Evolutionary conservation across 2,888 invertebrate genomes (phyloP), one percentile per base, ranked within the genome.

Genomic region (Bembecia ichneumoniformis): DNA sequence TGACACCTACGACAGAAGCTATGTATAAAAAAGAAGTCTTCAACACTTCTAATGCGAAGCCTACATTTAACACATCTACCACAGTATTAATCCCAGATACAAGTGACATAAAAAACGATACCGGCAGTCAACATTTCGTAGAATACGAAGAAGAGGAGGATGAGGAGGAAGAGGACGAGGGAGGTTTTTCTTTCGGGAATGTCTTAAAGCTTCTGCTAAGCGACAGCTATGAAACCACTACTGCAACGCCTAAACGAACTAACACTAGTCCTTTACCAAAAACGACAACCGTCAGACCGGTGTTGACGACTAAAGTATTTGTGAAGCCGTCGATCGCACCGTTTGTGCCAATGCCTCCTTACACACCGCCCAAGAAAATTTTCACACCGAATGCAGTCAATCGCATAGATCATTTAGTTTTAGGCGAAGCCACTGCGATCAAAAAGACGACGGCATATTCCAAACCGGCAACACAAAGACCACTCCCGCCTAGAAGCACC

Each of bases 191-290:
- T 0, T 84, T 92, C 17, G 90, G 90, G 49, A 90, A 87, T 60
- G 89, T 92, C 3, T 69, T 91, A 13, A 89, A 92, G 62, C 74
- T 91, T n/a, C 68, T 92, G 16, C 82, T 92, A 28, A 87, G 88
- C 50, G 88, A 87, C 34, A 77, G 66, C 51, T 82, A 83, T 17
- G 81, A 81, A 14, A 63, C 77, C 0, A 82, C 81, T 2, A 79
- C 80, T 0, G 48, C 60, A 17, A 35, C 66, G 3, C 60, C 65
- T 0, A 52, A 54, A 34, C 60, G 58, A 47, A 51, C 55, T 13
- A 51, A 54, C 0, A 57, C 63, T 45, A 36, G 57, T 1, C 52
- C 58, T 4, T 53, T 58, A 4, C 52, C 49, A 2, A 49, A 51
- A n/a, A 47, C 48, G 3, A 50, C 52, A 13, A 52, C 51, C 3